Conservation (phyloP, 2,113 vertebrate genomes). For the Oriolus oriolus region DNA sequence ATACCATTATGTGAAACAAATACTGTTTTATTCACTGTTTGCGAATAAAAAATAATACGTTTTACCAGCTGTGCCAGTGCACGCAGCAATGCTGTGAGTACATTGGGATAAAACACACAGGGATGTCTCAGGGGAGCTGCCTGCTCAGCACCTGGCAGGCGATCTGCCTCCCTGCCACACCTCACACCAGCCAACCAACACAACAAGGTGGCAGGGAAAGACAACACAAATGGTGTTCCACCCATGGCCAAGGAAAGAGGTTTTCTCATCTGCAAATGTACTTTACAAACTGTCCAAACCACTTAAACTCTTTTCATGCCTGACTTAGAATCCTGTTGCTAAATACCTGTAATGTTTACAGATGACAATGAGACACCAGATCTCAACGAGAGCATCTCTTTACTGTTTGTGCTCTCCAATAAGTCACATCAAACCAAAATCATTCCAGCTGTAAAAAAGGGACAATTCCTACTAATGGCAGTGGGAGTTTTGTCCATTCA, state of each 20-base stretch:
- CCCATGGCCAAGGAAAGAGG: background rate
- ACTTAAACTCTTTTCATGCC: background rate
- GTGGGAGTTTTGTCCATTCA: background rate
- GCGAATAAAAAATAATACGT: too few relatives aligned
- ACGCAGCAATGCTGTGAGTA: background rate
- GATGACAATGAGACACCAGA: background rate
- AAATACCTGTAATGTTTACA: background rate
- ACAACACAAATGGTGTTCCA: background rate
- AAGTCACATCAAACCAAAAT: background rate
- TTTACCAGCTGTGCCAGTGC: background rate
- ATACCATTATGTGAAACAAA: too few relatives aligned
- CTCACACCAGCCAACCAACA: background rate
- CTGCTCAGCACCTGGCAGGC: background rate
- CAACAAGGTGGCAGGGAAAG: background rate
- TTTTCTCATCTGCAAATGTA: background rate
- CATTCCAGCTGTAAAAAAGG: background rate
- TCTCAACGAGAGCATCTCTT: background rate
- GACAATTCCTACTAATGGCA: background rate
- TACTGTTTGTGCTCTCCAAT: background rate
- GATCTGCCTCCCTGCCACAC: background rate
- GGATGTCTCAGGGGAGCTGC: background rate
- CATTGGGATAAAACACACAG: background rate
- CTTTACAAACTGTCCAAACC: background rate
- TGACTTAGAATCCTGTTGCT: background rate
- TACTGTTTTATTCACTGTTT: too few relatives aligned